These are phyloP conservation scores for Drymodes brunneopygia DNA, from an alignment of 2,113 vertebrate genomes.

Conservation along the genomic window DNA sequence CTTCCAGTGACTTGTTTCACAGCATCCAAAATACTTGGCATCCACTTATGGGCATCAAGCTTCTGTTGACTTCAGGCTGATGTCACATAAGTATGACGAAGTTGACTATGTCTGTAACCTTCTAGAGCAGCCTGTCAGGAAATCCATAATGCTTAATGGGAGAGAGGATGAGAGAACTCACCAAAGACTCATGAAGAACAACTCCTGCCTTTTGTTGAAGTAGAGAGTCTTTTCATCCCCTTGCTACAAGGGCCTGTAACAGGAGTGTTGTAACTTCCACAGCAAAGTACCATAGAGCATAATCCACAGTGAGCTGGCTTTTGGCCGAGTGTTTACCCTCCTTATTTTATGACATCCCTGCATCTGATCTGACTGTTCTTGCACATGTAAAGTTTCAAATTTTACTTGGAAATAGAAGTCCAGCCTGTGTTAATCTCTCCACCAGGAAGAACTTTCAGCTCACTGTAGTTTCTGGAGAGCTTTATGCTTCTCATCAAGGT, in stretches of 20 bases:
- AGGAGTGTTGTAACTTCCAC: background rate
- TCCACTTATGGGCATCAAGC: background rate
- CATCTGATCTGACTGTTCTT: background rate
- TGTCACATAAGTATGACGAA: background rate
- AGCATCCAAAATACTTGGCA: constrained; percentile 4
- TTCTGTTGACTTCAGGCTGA: constrained; percentile 15
- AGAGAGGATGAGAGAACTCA: background rate
- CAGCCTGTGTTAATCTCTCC: background rate
- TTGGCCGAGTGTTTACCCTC: background rate
- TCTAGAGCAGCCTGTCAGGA: constrained; percentile 10
- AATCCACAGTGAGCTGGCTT: background rate
- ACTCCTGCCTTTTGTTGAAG: background rate
- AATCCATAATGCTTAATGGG: background rate
- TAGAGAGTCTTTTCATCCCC: background rate
- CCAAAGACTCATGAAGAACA: background rate
- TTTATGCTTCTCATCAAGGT: background rate
- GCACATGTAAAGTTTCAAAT: background rate
- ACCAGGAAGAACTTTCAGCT: background rate
- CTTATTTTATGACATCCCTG: background rate
- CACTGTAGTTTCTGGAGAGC: background rate
- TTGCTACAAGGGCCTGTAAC: background rate
- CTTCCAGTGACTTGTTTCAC: constrained; percentile 27
- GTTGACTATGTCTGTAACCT: background rate
- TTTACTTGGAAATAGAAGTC: constrained; percentile 7
- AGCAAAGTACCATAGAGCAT: background rate